These are phyloP conservation scores for Lottia gigantea DNA, from an alignment of 2,888 invertebrate species.

Conservation along the genomic window DNA sequence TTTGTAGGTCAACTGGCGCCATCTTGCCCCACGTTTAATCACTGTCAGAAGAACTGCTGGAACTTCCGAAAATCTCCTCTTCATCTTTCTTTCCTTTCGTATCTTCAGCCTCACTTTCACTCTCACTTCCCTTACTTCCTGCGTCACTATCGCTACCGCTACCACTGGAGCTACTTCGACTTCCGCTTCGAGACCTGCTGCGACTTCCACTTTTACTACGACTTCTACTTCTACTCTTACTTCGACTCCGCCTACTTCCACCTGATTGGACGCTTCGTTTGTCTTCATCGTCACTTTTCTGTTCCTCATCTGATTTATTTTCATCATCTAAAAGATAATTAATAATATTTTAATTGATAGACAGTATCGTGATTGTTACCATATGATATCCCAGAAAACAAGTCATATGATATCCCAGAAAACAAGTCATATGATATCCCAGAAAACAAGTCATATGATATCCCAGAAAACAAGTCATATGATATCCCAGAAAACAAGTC, in stretches of 20 bases:
- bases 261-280: conserved; percentile 34
- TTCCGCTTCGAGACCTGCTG: conserved; percentile 31
- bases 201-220: conserved; percentile 35
- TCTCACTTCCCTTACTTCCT: conserved; percentile 44
- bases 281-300: conserved; percentile 25
- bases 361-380: too few species aligned
- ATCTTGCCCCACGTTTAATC: conserved; percentile 21
- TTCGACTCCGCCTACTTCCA: conserved; percentile 38
- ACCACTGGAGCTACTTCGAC: conserved; percentile 33
- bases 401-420: too few species aligned
- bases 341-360: neutral
- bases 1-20: too few species aligned
- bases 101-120: conserved; percentile 54
- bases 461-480: too few species aligned
- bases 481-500: too few species aligned
- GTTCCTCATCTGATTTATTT: conserved; percentile 17
- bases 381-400: too few species aligned
- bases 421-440: too few species aligned
- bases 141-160: conserved; percentile 35
- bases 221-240: conserved; percentile 34
- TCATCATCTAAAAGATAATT: conserved; percentile 34
- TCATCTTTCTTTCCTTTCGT: conserved; percentile 59
- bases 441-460: too few species aligned
- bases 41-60: conserved; percentile 49
- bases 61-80: conserved; percentile 62